phyloP scores from a whole-genome alignment of 1,140 invertebrate genomes.

The Lysiphlebus fabarum region DNA sequence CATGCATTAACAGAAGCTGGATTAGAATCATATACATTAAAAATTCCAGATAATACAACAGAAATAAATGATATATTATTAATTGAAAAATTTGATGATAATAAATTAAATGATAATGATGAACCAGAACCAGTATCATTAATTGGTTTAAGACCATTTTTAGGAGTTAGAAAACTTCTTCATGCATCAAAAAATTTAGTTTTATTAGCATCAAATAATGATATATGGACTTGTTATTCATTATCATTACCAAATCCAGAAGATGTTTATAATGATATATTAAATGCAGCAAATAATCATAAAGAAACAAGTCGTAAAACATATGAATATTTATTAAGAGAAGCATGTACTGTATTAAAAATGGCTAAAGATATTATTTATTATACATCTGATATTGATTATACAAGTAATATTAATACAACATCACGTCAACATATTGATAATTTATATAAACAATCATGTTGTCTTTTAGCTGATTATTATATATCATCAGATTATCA shows the following conservation, averaged over 20 bases:
- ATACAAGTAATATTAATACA: slow-evolving; percentile 33
- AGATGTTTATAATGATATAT: slow-evolving; percentile 64
- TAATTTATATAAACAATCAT: slow-evolving; percentile 60
- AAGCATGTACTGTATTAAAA: slow-evolving; percentile 65
- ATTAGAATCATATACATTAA: slow-evolving; percentile 73
- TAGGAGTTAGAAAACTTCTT: slow-evolving; percentile 67
- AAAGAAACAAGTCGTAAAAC: slow-evolving; percentile 58
- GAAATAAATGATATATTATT: slow-evolving; percentile 37
- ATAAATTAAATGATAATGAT: slow-evolving; percentile 46
- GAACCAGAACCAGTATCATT: slow-evolving; percentile 67
- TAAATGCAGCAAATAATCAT: slow-evolving; percentile 64
- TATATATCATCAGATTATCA: slow-evolving; percentile 60
- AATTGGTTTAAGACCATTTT: slow-evolving; percentile 69
- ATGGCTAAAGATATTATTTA: slow-evolving; percentile 47
- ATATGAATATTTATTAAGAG: slow-evolving; percentile 65
- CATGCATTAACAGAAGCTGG: slow-evolving; percentile 75
- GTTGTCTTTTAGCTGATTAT: slow-evolving; percentile 63
- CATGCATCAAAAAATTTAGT: slow-evolving; percentile 63
- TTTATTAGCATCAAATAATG: slow-evolving; percentile 63
- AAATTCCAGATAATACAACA: slow-evolving; percentile 55
- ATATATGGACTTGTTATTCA: slow-evolving; percentile 67
- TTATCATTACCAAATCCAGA: slow-evolving; percentile 61
- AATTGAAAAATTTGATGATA: slow-evolving; percentile 37
- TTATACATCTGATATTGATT: slow-evolving; percentile 34
- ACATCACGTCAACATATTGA: slow-evolving; percentile 47